Conservation (phyloP, 2,888 invertebrate genomes). For the Flexamia atlantica region DNA sequence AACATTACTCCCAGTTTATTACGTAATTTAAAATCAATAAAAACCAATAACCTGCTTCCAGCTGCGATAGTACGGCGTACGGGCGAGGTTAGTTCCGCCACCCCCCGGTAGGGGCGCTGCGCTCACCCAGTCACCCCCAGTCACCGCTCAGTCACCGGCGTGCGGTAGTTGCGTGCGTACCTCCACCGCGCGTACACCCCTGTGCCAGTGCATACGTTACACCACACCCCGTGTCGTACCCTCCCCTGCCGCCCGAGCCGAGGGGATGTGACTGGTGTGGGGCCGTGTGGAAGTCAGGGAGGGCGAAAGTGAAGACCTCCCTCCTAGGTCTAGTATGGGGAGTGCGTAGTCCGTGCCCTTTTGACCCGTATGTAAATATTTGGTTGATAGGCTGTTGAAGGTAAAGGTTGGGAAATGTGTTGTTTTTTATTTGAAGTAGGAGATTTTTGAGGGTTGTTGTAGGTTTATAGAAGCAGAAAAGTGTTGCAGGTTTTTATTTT, state of each 20-base stretch:
- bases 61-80: not conserved
- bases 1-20: constrained; percentile 41
- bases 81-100: not conserved
- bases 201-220: constrained; percentile 23
- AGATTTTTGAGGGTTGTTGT: too few species aligned
- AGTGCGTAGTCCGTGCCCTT: constrained; percentile 15
- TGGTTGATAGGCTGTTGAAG: not conserved
- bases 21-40: constrained; percentile 38
- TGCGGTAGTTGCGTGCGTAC: not conserved
- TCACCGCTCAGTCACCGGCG: constrained; percentile 28
- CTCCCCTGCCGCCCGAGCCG: too few species aligned
- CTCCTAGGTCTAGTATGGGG: too few species aligned
- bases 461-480: too few species aligned
- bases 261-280: too few species aligned
- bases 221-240: constrained; percentile 1
- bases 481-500: too few species aligned
- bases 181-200: not conserved
- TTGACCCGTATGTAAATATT: constrained; percentile 24
- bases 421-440: too few species aligned
- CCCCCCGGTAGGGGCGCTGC: constrained; percentile 14
- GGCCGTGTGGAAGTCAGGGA: too few species aligned
- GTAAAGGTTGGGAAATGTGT: too few species aligned
- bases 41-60: constrained; percentile 6
- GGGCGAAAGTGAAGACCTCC: too few species aligned
- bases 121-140: not conserved